A percentile compares a stretch with the other conserved stretches of the same genome.
phyloP scores from a whole-genome alignment of 2,888 invertebrate species.

The Rotaria macrura region DNA sequence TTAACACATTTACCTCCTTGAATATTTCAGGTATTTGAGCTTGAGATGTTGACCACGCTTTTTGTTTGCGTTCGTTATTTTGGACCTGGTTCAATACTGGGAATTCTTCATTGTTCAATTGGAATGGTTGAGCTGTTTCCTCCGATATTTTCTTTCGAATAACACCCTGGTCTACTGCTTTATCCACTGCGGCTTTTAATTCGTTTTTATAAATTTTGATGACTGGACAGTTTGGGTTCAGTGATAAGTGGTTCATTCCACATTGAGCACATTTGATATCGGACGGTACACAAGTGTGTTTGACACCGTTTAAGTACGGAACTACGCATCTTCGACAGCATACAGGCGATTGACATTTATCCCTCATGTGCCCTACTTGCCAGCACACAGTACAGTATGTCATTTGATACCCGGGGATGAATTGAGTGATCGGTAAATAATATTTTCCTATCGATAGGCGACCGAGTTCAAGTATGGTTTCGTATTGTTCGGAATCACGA shows the following conservation, averaged over 20 bases:
- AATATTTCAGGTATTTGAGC: too few relatives aligned
- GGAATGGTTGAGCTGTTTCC: too few relatives aligned
- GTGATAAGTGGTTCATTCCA: background rate
- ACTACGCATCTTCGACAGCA: background rate
- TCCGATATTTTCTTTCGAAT: too few relatives aligned
- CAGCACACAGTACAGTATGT: background rate
- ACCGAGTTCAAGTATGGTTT: background rate
- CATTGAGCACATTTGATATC: background rate
- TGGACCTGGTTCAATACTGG: too few relatives aligned
- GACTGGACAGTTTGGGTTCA: background rate
- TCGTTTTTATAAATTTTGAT: background rate
- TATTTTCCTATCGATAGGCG: background rate
- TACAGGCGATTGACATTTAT: too few relatives aligned
- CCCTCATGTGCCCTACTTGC: background rate
- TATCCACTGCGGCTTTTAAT: background rate
- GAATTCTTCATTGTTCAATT: too few relatives aligned
- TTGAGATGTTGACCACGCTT: too few relatives aligned
- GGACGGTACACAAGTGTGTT: background rate
- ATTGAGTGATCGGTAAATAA: background rate
- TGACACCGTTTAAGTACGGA: background rate
- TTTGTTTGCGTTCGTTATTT: too few relatives aligned
- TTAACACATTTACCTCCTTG: too few relatives aligned
- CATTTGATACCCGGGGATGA: background rate
- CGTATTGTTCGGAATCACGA: background rate
- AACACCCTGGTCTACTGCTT: background rate